Conservation (phyloP, 2,113 vertebrate species). For the Chinchilla lanigera region DNA sequence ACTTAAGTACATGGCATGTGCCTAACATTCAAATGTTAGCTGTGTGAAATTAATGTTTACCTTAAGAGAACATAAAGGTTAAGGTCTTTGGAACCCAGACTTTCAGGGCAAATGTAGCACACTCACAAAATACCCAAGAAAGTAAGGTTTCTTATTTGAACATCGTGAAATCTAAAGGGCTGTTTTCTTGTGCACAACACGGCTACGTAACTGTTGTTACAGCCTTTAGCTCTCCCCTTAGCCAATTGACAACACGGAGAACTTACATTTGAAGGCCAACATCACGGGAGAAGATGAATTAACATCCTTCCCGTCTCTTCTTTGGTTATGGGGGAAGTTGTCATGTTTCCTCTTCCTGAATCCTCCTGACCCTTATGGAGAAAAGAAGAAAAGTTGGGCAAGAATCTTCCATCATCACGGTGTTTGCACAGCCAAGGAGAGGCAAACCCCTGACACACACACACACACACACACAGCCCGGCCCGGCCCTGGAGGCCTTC, state of each 20-base stretch:
- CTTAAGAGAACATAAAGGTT: not conserved
- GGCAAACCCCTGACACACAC: not conserved
- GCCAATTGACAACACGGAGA: not conserved
- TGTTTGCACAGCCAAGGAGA: not conserved
- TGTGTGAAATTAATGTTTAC: not conserved
- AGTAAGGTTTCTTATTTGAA: not conserved
- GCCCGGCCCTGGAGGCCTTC: not conserved
- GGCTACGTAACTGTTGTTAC: not conserved
- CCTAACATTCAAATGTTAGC: not conserved
- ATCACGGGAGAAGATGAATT: slow-evolving; percentile 89
- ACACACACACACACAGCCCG: not conserved
- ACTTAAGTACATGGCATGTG: not conserved
- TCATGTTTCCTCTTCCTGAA: slow-evolving; percentile 91
- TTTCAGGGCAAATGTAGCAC: not conserved
- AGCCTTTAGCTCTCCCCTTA: not conserved
- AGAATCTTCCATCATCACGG: not conserved
- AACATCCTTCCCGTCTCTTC: slow-evolving; percentile 87
- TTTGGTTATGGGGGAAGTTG: slow-evolving; percentile 85
- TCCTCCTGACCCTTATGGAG: slow-evolving; percentile 87
- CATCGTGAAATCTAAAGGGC: not conserved
- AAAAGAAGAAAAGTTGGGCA: not conserved
- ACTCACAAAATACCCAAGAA: not conserved
- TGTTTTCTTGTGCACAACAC: not conserved
- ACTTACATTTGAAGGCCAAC: slow-evolving; percentile 93
- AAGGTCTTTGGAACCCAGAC: not conserved